Evolutionary conservation across 2,113 vertebrate genomes (phyloP).

Genomic region (Mesitornis unicolor): DNA sequence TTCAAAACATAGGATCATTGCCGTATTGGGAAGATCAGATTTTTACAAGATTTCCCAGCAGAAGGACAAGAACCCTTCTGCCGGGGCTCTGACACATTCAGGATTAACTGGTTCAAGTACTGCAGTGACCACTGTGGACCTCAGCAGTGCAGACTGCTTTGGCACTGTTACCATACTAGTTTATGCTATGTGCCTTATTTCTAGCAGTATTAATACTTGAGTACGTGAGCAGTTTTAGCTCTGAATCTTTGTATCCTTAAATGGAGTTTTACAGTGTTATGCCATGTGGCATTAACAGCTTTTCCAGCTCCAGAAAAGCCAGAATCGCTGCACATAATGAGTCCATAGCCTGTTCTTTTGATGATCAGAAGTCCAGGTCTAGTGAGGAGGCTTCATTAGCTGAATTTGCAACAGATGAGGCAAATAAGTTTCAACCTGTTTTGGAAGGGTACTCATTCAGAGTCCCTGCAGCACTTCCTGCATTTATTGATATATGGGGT

Average conservation of each 20-base stretch:
- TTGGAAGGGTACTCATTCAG: background rate
- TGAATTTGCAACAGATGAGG: background rate
- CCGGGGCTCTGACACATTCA: background rate
- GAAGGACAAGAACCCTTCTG: background rate
- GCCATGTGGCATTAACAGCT: background rate
- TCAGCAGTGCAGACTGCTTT: background rate
- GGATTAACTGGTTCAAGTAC: background rate
- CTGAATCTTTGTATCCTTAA: background rate
- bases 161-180: background rate
- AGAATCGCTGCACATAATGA: background rate
- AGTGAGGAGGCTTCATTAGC: background rate
- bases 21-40: background rate
- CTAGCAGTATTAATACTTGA: background rate
- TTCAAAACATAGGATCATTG: background rate
- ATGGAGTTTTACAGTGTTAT: background rate
- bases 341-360: background rate
- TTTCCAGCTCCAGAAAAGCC: background rate
- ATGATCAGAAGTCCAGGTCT: background rate
- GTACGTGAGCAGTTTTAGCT: background rate
- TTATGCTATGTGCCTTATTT: background rate
- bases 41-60: background rate
- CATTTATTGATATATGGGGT: background rate
- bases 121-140: background rate
- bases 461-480: background rate
- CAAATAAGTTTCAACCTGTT: background rate